Evolutionary conservation across 2,113 vertebrate genomes (phyloP).

Genomic region (Indicator maculatus): DNA sequence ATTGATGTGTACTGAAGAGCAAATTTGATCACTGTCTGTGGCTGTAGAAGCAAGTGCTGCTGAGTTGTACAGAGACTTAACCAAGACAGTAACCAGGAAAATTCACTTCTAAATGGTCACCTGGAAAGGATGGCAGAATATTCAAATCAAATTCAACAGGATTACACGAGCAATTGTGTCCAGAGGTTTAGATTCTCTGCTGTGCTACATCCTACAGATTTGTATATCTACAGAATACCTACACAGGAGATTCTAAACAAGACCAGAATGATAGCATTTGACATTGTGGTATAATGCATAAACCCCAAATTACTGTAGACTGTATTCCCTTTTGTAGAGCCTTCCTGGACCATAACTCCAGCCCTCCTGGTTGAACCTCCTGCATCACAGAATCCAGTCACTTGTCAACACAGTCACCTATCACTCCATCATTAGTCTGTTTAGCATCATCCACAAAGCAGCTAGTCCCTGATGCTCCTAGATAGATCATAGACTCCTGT

Average conservation of each 20-base stretch:
- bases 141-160: neutral
- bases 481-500: neutral
- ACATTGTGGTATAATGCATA: neutral
- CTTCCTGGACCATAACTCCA: neutral
- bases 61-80: neutral
- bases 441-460: neutral
- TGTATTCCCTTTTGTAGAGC: neutral
- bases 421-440: neutral
- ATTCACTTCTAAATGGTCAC: neutral
- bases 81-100: neutral
- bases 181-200: neutral
- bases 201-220: neutral
- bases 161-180: neutral
- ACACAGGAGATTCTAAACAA: neutral
- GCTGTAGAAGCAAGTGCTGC: neutral
- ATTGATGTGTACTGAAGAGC: neutral
- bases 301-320: neutral
- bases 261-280: neutral
- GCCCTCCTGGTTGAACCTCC: fast-evolving
- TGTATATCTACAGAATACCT: neutral
- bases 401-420: neutral
- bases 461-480: neutral
- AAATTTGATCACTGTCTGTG: neutral
- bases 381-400: neutral
- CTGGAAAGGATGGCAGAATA: neutral